phyloP scores from a whole-genome alignment of 1,140 invertebrate species.

The Bombus consobrinus region DNA sequence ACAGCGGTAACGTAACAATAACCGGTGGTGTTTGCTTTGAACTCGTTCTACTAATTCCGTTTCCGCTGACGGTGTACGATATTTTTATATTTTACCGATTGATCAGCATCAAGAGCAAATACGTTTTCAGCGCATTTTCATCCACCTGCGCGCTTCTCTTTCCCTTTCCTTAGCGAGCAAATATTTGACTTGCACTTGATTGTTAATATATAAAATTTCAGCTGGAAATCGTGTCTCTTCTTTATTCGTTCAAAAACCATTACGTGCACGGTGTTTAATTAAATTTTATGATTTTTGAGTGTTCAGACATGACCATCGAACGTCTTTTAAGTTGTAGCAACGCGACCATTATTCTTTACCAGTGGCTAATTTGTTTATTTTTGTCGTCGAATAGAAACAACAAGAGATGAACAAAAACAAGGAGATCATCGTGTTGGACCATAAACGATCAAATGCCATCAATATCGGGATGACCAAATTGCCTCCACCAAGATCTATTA shows the following conservation, averaged over 20 bases:
- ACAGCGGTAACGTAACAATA: background rate
- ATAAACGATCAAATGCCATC: constrained; percentile 99
- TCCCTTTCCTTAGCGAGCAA: background rate
- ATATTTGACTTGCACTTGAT: constrained; percentile 1
- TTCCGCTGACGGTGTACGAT: background rate
- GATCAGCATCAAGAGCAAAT: background rate
- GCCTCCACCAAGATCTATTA: constrained; percentile 98
- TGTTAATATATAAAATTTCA: constrained; percentile 8
- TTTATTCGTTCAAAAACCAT: background rate
- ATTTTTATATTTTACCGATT: constrained; percentile 2
- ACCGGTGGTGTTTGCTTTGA: constrained; percentile 8
- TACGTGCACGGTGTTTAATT: constrained; percentile 39
- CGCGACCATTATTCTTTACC: too few relatives aligned
- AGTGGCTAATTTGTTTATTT: constrained; percentile 21
- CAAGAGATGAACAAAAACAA: constrained; percentile 97
- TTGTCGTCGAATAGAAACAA: constrained; percentile 88
- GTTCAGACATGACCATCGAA: background rate
- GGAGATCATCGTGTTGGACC: constrained; percentile 97
- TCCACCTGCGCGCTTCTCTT: background rate
- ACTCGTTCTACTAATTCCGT: constrained; percentile 4
- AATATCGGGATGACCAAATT: constrained; percentile 99
- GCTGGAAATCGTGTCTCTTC: background rate
- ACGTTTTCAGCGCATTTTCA: constrained; percentile 8
- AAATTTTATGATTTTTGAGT: constrained; percentile 23
- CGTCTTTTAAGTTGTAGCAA: background rate